Evolutionary conservation across 2,888 invertebrate genomes (phyloP), one percentile per base, ranked within the genome.

Genomic region (Scotopteryx bipunctaria): DNA sequence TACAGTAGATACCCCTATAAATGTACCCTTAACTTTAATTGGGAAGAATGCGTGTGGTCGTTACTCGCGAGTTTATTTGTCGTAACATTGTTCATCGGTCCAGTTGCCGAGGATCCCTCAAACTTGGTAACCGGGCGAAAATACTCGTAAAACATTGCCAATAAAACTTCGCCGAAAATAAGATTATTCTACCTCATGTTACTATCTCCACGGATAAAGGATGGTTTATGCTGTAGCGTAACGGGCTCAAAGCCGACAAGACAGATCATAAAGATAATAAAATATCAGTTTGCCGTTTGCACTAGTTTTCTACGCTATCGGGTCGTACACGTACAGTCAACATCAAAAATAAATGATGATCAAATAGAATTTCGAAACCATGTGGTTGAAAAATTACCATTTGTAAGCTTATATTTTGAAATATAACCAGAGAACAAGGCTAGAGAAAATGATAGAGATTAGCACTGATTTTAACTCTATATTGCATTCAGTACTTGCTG

Each of bases 91-190:
- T 27, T 46, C 16, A 16, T 11, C n/a, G 9, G 35, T 45, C 45
- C 21, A 32, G 35, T 35, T 14, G 19, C 43, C 19, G n/a, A 14
- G 8, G 15, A 40, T 35, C 27, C 32, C 44, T 19, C 27, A 33
- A 50, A 42, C 35, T 40, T 38, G 17, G 41, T 48, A 38, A 41
- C 44, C 35, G 19, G 42, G 19, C 13, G 40, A 41, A 50, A 49
- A 35, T 31, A 42, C 47, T 53, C 38, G 33, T 53, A 53, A 53
- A 48, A 48, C 56, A 45, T 41, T 52, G 27, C 47, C 38, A 48
- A 48, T 53, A 53, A 53, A 53, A 53, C 53, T 47, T 48, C 21
- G 32, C 37, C 43, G 33, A 48, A 53, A 53, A 53, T 47, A 47
- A 38, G 33, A 46, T 55, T 59, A 40, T 40, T 17, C 15, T 3